Conservation (phyloP, 2,797 vertebrate species). For the Anolis apletophallus region DNA sequence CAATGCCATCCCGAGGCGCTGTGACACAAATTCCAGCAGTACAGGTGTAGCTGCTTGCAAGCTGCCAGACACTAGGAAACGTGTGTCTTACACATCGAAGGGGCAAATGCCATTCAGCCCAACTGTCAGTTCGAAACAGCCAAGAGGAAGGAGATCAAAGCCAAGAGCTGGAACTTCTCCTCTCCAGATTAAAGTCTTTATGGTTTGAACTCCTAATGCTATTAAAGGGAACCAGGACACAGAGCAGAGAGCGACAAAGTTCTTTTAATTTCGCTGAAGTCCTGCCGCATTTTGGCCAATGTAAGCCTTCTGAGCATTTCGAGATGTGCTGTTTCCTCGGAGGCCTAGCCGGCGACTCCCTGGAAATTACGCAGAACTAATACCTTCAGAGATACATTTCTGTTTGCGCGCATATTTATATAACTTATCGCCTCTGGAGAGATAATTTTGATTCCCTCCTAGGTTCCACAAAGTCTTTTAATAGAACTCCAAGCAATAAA, state of each 20-base stretch:
- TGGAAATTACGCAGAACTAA: conserved; percentile 73
- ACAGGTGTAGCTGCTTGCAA: conserved; percentile 85
- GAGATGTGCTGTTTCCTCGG: conserved; percentile 66
- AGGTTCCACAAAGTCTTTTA: conserved; percentile 63
- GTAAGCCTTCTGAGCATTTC: conserved; percentile 65
- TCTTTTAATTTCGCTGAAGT: conserved; percentile 68
- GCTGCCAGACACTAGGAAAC: conserved; percentile 75
- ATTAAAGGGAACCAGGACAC: conserved; percentile 79
- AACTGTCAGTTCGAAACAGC: conserved; percentile 82
- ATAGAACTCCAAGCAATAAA: conserved; percentile 59
- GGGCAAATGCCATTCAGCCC: conserved; percentile 79
- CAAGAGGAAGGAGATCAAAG: conserved; percentile 84
- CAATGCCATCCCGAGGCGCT: conserved; percentile 81
- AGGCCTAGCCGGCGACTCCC: conserved; percentile 70
- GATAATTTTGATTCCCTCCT: conserved; percentile 66
- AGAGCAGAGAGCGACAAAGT: conserved; percentile 75
- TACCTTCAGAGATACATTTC: conserved; percentile 69
- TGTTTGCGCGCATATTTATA: conserved; percentile 70
- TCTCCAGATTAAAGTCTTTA: conserved; percentile 78
- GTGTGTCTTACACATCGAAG: conserved; percentile 84
- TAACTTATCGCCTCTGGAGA: conserved; percentile 64
- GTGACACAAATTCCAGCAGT: conserved; percentile 82
- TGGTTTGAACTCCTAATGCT: conserved; percentile 77
- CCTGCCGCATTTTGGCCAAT: conserved; percentile 63
- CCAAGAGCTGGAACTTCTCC: conserved; percentile 77